Conservation (phyloP, 2,888 invertebrate genomes). For the Criorhina ranunculi region DNA sequence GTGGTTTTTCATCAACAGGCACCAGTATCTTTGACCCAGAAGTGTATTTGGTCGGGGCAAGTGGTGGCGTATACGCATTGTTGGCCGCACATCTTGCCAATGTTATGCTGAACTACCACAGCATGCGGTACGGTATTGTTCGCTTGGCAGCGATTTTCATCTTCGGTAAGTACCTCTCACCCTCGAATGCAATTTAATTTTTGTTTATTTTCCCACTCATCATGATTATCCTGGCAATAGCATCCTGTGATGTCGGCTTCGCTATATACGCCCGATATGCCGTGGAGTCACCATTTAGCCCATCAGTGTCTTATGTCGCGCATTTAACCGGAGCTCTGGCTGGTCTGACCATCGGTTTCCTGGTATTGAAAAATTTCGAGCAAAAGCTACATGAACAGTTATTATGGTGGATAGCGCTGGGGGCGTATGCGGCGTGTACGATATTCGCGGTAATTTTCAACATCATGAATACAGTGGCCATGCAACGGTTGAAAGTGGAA, state of each 20-base stretch:
- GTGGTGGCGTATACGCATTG: slow-evolving; percentile 98
- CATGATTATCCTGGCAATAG: slow-evolving; percentile 82
- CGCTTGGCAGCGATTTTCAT: slow-evolving; percentile 95
- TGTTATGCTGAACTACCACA: slow-evolving; percentile 96
- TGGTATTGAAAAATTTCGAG: slow-evolving; percentile 98
- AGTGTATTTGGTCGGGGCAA: slow-evolving; percentile 97
- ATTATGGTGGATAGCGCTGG: slow-evolving; percentile 98
- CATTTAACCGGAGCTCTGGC: slow-evolving; percentile 97
- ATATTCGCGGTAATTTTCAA: slow-evolving; percentile 97
- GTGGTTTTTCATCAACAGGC: slow-evolving; percentile 86
- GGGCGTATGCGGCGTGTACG: slow-evolving; percentile 96
- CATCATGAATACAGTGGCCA: slow-evolving; percentile 89
- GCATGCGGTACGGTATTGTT: slow-evolving; percentile 97
- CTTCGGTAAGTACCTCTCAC: slow-evolving; percentile 88
- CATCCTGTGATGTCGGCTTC: slow-evolving; percentile 97
- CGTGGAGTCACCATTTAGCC: slow-evolving; percentile 86
- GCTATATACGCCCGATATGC: slow-evolving; percentile 97
- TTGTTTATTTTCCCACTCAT: slow-evolving; percentile 52
- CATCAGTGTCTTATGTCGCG: slow-evolving; percentile 97
- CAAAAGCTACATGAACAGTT: slow-evolving; percentile 97
- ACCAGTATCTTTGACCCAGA: slow-evolving; percentile 97
- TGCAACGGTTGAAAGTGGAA: slow-evolving; percentile 80
- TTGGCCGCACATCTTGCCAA: slow-evolving; percentile 98
- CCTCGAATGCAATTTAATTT: slow-evolving; percentile 58
- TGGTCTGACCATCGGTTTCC: slow-evolving; percentile 96